Base-by-base conservation (phyloP, 2,797 vertebrate genomes). In the Lemur catta region DNA sequence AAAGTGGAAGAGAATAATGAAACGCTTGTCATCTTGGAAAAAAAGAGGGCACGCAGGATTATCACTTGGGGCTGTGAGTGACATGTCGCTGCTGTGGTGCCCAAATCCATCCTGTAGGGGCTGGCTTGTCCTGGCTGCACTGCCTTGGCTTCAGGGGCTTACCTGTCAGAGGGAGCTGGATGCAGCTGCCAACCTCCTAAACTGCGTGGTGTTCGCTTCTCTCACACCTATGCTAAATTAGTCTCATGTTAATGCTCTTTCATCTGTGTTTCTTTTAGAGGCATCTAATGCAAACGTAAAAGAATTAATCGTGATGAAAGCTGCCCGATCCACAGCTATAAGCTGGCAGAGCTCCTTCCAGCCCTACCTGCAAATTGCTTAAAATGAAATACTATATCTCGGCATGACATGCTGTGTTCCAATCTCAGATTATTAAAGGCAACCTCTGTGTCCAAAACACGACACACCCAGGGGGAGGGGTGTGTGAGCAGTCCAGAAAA, bases 121-220 rank as follows among this genome's bases (percentile, higher is more conserved):
- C n/a, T 75, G 97, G 89, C 86, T 35, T 96, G 24, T 81, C 52
- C 92, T 50, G 94, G 48, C 90, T 74, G 95, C 57, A 5, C 7
- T 91, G 80, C 90, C 86, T 95, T 95, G 93, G 35, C 89, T 96
- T 96, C 71, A 94, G 63, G 93, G 50, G 13, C 79, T 93, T 71
- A 94, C 57, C 97, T 97, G 91, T 97, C 96, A 98, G 71, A 97
- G 12, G 30, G 61, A 90, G 74, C 78, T 38, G 43, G 46, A 96
- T 9, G 8, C 78, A 80, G 11, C 69, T 0, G 2, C 15, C 97
- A 96, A 65, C 24, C 22, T 96, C 96, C 84, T 63, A 82, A 97
- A 89, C 13, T 43, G 38, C 78, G 4, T 14, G 28, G 6, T 79
- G 67, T 89, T 94, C 93, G 67, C 92, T 93, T 57, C 74, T 74